phyloP scores from a whole-genome alignment of 2,888 invertebrate genomes.

The Ennomos erosarius region DNA sequence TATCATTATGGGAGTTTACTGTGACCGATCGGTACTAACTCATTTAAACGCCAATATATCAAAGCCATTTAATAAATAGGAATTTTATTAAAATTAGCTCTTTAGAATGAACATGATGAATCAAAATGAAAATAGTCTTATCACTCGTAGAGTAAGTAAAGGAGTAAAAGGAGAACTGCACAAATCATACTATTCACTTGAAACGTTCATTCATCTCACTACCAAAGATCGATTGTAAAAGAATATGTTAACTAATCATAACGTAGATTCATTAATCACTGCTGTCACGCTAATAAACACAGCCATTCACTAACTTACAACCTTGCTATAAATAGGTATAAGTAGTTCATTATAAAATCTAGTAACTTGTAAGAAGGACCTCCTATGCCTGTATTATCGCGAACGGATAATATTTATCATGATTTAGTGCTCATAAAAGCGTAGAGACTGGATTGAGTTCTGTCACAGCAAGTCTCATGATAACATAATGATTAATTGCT shows the following conservation, averaged over 20 bases:
- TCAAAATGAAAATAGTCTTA: too few relatives aligned
- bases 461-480: slow-evolving; percentile 4
- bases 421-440: slow-evolving; percentile 29
- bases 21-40: too few relatives aligned
- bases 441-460: slow-evolving; percentile 4
- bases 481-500: slow-evolving; percentile 21
- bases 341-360: not conserved
- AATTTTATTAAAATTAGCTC: too few relatives aligned
- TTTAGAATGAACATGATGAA: too few relatives aligned
- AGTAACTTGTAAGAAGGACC: not conserved
- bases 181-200: not conserved
- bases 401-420: slow-evolving; percentile 22
- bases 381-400: slow-evolving; percentile 13
- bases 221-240: slow-evolving; percentile 21
- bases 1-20: too few relatives aligned
- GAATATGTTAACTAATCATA: not conserved
- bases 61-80: too few relatives aligned
- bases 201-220: slow-evolving; percentile 16
- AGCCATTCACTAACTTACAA: too few relatives aligned
- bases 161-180: too few relatives aligned
- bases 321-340: too few relatives aligned
- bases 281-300: not conserved
- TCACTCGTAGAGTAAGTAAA: too few relatives aligned
- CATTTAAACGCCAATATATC: too few relatives aligned
- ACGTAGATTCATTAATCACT: slow-evolving; percentile 1